Percentiles rank a stretch among this genome's conserved stretches.
phyloP scores from a whole-genome alignment of 37 sponge, comb jelly and placozoan species.

The Cladorhizidae sp. region DNA sequence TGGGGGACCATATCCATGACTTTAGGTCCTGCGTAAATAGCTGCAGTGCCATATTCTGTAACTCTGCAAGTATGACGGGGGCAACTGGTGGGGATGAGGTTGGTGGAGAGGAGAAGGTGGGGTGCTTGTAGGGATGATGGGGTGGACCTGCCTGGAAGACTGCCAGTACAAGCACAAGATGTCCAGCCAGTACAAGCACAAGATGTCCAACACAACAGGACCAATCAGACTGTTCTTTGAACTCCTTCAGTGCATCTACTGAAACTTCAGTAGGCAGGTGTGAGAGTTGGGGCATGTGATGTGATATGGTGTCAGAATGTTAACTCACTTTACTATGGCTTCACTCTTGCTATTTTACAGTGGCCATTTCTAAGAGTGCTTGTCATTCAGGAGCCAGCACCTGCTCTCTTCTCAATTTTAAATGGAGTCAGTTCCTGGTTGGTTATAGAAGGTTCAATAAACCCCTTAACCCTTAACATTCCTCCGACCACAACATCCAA shows the following conservation, averaged over 20 bases:
- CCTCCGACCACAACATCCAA: neutral
- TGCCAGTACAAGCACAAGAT: conserved; percentile 66
- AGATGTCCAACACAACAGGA: conserved; percentile 20
- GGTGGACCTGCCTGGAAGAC: conserved; percentile 58
- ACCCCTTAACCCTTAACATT: neutral
- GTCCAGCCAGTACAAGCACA: conserved; percentile 35
- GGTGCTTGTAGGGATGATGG: conserved; percentile 9
- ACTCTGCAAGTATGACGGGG: neutral
- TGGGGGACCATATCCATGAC: conserved; percentile 6
- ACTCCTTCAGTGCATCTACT: too few relatives aligned
- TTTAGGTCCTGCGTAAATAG: conserved; percentile 15
- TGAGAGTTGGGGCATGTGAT: too few relatives aligned
- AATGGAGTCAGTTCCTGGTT: conserved; percentile 30
- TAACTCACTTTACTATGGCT: neutral
- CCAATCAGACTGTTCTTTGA: conserved; percentile 67
- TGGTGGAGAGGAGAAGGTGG: too few relatives aligned
- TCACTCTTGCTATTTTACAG: conserved; percentile 8
- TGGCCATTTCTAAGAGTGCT: conserved; percentile 74
- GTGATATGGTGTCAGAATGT: neutral
- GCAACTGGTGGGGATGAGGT: too few relatives aligned
- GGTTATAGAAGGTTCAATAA: neutral
- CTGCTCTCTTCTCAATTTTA: conserved; percentile 56
- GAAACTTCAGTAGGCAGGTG: too few relatives aligned
- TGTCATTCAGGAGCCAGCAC: conserved; percentile 70
- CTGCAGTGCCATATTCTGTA: neutral